Conservation (phyloP, 2,888 invertebrate genomes). For the Chrysolina oricalcia region DNA sequence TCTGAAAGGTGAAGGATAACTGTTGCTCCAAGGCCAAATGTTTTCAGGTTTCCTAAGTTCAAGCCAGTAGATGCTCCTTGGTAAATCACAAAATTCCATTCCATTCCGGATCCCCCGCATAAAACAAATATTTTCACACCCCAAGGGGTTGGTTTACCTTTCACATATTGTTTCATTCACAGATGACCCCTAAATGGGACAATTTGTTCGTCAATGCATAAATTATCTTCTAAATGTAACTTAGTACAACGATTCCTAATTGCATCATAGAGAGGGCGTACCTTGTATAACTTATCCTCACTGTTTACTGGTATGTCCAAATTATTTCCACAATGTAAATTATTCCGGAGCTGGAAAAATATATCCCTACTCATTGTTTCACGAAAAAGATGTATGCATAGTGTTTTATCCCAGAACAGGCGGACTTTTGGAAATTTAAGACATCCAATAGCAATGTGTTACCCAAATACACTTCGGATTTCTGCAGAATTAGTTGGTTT, state of each 20-base stretch:
- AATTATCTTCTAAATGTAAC: constrained; percentile 8
- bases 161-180: too few species aligned
- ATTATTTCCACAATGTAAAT: constrained; percentile 6
- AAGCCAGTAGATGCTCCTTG: constrained; percentile 21
- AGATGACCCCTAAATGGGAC: constrained; percentile 1
- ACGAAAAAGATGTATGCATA: constrained; percentile 12
- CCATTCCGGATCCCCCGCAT: not conserved
- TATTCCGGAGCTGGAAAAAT: constrained; percentile 16
- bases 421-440: constrained; percentile 14
- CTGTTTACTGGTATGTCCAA: too few species aligned
- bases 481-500: constrained; percentile 1
- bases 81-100: constrained; percentile 8
- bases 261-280: constrained; percentile 4
- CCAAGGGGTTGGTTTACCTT: too few species aligned
- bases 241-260: constrained; percentile 10
- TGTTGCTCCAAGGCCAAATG: constrained; percentile 14
- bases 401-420: constrained; percentile 12
- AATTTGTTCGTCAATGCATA: not conserved
- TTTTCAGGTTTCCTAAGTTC: constrained; percentile 13
- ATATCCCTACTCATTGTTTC: constrained; percentile 15
- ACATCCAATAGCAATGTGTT: constrained; percentile 14
- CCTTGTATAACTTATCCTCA: constrained; percentile 12
- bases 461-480: constrained; percentile 10
- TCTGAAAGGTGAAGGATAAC: constrained; percentile 7
- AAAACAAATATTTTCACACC: too few species aligned